phyloP scores from a whole-genome alignment of 2,888 invertebrate genomes.

The Deilephila elpenor region DNA sequence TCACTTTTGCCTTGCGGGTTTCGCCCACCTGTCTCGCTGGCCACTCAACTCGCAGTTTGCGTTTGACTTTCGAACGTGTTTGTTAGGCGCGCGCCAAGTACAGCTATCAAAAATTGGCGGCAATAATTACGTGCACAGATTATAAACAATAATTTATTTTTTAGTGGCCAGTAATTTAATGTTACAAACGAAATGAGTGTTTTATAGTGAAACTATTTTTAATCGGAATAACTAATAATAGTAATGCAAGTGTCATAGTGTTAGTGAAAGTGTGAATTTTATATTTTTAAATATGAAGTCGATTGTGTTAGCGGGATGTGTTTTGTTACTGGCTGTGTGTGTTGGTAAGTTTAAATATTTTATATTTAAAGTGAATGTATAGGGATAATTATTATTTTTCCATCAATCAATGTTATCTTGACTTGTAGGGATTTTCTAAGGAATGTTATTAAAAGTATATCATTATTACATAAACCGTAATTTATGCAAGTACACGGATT shows the following conservation, averaged over 20 bases:
- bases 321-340: constrained; percentile 61
- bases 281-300: constrained; percentile 67
- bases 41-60: constrained; percentile 68
- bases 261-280: constrained; percentile 74
- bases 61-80: constrained; percentile 78
- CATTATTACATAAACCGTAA: no score
- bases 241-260: constrained; percentile 58
- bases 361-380: neutral
- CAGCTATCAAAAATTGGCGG: constrained; percentile 48
- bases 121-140: constrained; percentile 38
- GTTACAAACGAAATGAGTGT: constrained; percentile 47
- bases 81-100: constrained; percentile 57
- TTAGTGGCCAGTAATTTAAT: constrained; percentile 26
- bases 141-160: constrained; percentile 32
- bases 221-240: constrained; percentile 41
- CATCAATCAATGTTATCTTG: neutral
- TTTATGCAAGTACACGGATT: no score
- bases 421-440: neutral
- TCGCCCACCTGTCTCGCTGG: constrained; percentile 67
- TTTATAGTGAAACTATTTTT: constrained; percentile 39
- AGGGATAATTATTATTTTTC: neutral
- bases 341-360: constrained; percentile 65
- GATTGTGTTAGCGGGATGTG: constrained; percentile 62
- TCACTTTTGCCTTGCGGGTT: constrained; percentile 56
- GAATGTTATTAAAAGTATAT: no score